Evolutionary conservation across 1,140 invertebrate genomes (phyloP), one percentile per base, ranked within the genome.

Genomic region (Drosophila pseudoananassae): DNA sequence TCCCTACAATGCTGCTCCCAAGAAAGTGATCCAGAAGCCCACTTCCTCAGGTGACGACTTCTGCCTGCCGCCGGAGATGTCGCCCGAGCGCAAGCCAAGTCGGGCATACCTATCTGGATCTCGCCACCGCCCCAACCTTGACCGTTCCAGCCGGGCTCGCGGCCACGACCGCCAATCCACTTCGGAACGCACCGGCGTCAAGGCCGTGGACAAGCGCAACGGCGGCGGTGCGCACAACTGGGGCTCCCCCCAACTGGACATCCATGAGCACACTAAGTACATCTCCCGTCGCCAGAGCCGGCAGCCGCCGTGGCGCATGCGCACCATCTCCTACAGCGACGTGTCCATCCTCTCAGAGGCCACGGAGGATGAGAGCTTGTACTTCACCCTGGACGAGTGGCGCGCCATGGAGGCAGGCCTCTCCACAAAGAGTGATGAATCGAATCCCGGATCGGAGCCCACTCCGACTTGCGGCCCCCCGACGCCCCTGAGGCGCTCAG

Each of bases 221-320:
- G 98, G 97, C 78, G 95, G 94, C 93, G 98, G 97, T 69, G 95
- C 97, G 76, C 96, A 97, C 92, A 98, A 98, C 92, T 98, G 98
- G 97, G 98, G 97, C 78, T 97, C 95, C 52, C 94, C 97, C 76
- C 96, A 96, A 91, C 97, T 98, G 93, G 97, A 98, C 73, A 94
- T 97, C 73, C 96, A 96, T 92, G 92, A 93, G 45, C 43, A 50
- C 17, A 25, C 36, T n/a, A 8, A n/a, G 10, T 15, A 17, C 17
- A 12, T 12, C 33, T 12, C 10, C 9, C 33, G 12, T 4, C 15
- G n/a, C 40, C n/a, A 17, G 2, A 91, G 91, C 8, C 92, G 93
- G 0, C 29, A 6, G 23, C 14, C 20, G 5, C 10, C 40, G 7
- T 7, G 10, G 14, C 40, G 14, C 4, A 10, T 7, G 40, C 40